Conservation (phyloP, 2,797 vertebrate genomes). For the Alouatta caraya region DNA sequence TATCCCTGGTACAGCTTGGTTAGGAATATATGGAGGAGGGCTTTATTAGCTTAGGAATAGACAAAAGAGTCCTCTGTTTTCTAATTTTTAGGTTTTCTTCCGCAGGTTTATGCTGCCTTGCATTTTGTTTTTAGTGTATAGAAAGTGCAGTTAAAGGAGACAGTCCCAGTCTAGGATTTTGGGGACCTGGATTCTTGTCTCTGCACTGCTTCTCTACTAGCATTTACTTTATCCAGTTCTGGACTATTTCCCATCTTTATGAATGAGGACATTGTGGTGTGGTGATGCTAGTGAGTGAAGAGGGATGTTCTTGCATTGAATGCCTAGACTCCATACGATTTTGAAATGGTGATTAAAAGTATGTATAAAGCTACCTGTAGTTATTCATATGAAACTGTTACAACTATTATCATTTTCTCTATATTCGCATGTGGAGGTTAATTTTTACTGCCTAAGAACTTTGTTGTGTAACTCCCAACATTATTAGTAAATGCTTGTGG, state of each 20-base stretch:
- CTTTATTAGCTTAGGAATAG: background rate
- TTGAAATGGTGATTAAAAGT: background rate
- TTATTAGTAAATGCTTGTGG: slow-evolving; percentile 20
- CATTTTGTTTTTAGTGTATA: background rate
- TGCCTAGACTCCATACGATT: background rate
- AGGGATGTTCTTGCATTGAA: background rate
- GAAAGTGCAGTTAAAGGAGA: background rate
- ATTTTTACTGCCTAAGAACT: slow-evolving; percentile 10
- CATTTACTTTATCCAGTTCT: background rate
- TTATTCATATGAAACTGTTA: background rate
- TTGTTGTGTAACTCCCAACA: background rate
- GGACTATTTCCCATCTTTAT: background rate
- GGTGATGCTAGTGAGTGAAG: background rate
- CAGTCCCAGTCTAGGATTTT: background rate
- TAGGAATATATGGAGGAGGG: background rate
- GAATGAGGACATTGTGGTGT: background rate
- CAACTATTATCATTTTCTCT: background rate
- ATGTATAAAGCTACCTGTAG: background rate
- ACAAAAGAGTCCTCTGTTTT: background rate
- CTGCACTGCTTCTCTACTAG: background rate
- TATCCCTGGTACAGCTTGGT: background rate
- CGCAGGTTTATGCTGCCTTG: background rate
- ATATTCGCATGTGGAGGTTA: slow-evolving; percentile 16
- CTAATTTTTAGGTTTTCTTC: background rate
- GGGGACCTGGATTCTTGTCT: background rate